Percentiles rank a stretch among this genome's conserved stretches.
phyloP scores from a whole-genome alignment of 2,797 vertebrate species.

The Antennarius maculatus region DNA sequence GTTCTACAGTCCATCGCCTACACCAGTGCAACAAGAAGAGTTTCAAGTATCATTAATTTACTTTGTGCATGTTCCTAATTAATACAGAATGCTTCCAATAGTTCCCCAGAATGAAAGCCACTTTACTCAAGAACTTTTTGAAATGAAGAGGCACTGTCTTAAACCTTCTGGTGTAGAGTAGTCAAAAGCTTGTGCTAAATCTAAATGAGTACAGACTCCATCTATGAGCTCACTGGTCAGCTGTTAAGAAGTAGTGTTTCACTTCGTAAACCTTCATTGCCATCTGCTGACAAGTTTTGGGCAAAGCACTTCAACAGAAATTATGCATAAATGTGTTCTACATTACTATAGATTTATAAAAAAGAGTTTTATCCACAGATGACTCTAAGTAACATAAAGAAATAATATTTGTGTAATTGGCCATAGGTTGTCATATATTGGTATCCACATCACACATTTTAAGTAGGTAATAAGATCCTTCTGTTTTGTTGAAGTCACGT shows the following conservation, averaged over 20 bases:
- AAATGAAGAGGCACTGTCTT: constrained; percentile 6
- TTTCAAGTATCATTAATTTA: too few relatives aligned
- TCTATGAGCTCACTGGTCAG: not conserved
- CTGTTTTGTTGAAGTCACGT: constrained; percentile 33
- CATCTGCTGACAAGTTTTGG: constrained; percentile 53
- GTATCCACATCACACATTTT: not conserved
- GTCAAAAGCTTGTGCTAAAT: constrained; percentile 6
- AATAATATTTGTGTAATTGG: not conserved
- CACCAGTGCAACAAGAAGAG: too few relatives aligned
- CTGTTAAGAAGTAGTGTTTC: not conserved
- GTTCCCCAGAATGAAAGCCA: too few relatives aligned
- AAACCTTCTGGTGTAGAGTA: constrained; percentile 4
- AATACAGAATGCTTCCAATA: too few relatives aligned
- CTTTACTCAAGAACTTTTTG: not conserved
- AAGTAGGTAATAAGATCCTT: constrained; percentile 12
- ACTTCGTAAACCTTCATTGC: constrained; percentile 22
- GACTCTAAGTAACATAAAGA: not conserved
- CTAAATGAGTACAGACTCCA: not conserved
- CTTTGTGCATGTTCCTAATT: not conserved
- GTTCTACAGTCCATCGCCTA: not conserved
- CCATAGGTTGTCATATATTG: not conserved
- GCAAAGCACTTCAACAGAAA: not conserved
- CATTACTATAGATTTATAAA: not conserved
- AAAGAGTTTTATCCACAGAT: not conserved
- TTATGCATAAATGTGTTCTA: not conserved